Conservation (phyloP, 2,888 invertebrate genomes). For the Stenurella melanura region DNA sequence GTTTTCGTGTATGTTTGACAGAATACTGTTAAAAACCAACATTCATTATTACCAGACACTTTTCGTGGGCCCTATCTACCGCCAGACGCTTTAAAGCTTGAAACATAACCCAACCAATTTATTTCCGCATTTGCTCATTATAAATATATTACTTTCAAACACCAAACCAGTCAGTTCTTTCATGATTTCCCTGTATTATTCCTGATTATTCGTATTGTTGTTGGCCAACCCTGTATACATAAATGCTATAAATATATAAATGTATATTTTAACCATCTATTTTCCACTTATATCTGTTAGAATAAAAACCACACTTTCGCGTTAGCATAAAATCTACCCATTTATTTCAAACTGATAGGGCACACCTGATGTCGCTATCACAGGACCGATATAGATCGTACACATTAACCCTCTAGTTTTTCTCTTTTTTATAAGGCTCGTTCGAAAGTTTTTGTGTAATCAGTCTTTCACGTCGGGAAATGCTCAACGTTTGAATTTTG, state of each 20-base stretch:
- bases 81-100: no score
- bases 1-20: no score
- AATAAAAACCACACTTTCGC: constrained; percentile 36
- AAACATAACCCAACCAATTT: no score
- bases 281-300: constrained; percentile 36
- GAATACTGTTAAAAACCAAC: no score
- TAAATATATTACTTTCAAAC: no score
- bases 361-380: constrained; percentile 41
- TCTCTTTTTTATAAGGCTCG: constrained; percentile 28
- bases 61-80: no score
- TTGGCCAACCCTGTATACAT: no score
- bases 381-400: constrained; percentile 33
- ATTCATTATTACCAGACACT: no score
- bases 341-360: constrained; percentile 41
- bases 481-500: constrained; percentile 42
- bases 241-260: not conserved
- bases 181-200: no score
- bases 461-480: constrained; percentile 44
- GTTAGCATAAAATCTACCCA: constrained; percentile 40
- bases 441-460: constrained; percentile 38
- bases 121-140: no score
- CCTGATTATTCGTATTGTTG: no score
- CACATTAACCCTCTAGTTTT: constrained; percentile 35
- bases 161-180: no score
- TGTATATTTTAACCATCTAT: constrained; percentile 29